These are phyloP conservation scores for Bucco capensis DNA, from an alignment of 2,113 vertebrate genomes.

Conservation along the genomic window DNA sequence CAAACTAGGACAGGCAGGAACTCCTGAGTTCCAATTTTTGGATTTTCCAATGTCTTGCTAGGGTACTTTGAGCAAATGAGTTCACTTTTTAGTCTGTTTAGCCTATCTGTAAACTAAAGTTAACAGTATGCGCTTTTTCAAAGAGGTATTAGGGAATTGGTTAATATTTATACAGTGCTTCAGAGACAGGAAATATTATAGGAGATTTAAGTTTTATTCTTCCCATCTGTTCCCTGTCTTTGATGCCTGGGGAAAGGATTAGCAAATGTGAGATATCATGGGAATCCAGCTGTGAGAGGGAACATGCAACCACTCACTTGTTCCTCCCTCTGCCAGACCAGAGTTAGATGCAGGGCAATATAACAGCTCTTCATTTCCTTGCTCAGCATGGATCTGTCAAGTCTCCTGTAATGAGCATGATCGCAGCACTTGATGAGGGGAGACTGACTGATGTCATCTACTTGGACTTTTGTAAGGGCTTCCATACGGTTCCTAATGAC, in stretches of 20 bases:
- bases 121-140: not conserved
- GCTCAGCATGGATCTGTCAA: not conserved
- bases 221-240: not conserved
- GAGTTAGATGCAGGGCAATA: not conserved
- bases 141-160: not conserved
- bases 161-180: not conserved
- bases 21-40: not conserved
- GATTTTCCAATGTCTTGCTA: not conserved
- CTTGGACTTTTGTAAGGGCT: too few relatives aligned
- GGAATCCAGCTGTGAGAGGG: not conserved
- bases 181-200: not conserved
- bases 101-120: not conserved
- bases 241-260: constrained; percentile 2
- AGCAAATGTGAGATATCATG: not conserved
- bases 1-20: not conserved
- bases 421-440: too few relatives aligned
- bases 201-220: not conserved
- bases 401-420: not conserved
- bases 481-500: too few relatives aligned
- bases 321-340: not conserved
- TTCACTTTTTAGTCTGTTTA: not conserved
- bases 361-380: not conserved
- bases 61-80: not conserved
- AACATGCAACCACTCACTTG: not conserved
- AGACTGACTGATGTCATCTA: too few relatives aligned